These are phyloP conservation scores for human DNA, from an alignment of 2,113 vertebrate genomes.

Conservation along the genomic window DNA sequence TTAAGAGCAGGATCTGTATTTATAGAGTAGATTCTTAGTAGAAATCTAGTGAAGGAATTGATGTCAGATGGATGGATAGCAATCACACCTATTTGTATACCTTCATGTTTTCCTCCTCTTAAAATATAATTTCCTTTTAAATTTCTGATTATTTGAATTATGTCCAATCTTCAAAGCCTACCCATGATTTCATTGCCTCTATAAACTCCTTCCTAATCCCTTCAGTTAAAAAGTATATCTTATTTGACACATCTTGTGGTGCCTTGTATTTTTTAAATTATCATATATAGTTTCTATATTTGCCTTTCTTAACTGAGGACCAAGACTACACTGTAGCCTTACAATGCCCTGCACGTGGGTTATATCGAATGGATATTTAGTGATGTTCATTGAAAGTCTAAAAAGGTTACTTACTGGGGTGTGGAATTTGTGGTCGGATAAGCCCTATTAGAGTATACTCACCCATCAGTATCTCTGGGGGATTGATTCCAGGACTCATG, in stretches of 20 bases:
- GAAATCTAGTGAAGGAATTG: not conserved
- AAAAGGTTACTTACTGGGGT: not conserved
- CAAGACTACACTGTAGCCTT: not conserved
- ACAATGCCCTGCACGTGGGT: not conserved
- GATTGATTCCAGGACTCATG: not conserved
- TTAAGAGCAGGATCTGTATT: not conserved
- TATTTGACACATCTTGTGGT: not conserved
- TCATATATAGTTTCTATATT: not conserved
- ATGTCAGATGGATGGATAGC: not conserved
- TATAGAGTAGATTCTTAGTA: not conserved
- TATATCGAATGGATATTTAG: not conserved
- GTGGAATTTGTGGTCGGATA: not conserved
- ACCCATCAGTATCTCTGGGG: not conserved
- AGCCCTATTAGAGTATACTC: not conserved
- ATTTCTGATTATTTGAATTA: not conserved
- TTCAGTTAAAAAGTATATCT: not conserved
- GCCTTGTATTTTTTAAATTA: constrained; percentile 14
- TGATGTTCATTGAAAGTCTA: not conserved
- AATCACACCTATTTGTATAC: not conserved
- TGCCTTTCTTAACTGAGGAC: not conserved
- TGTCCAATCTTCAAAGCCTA: not conserved
- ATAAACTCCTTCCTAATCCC: not conserved
- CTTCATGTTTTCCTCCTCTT: not conserved
- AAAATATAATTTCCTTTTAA: constrained; percentile 7
- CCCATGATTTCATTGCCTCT: not conserved